A percentile compares a stretch with the other conserved stretches of the same genome.
phyloP scores from a whole-genome alignment of 2,797 vertebrate species.

The Enteromius trimaculatus region DNA sequence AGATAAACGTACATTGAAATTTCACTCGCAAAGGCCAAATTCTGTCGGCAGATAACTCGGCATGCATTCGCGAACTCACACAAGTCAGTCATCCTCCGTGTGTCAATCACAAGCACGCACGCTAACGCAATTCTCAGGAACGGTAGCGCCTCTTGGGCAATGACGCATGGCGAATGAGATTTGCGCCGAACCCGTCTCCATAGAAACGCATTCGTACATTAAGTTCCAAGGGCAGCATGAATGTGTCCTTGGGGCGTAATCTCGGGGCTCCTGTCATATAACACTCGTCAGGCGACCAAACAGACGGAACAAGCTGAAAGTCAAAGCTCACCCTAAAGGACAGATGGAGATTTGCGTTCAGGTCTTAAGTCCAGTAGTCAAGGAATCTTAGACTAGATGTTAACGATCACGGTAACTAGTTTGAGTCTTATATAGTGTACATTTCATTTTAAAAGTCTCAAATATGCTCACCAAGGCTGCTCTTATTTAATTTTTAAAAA shows the following conservation, averaged over 20 bases:
- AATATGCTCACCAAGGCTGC: not conserved
- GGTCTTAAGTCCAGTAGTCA: not conserved
- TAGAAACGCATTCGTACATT: conserved; percentile 30
- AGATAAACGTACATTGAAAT: not conserved
- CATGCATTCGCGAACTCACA: conserved; percentile 3
- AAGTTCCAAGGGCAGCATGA: conserved; percentile 10
- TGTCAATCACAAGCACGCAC: conserved; percentile 46
- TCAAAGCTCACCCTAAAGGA: not conserved
- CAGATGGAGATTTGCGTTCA: not conserved
- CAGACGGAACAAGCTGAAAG: conserved; percentile 9
- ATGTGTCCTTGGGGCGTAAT: conserved; percentile 30
- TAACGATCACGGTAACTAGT: not conserved
- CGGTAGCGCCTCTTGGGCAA: conserved; percentile 15
- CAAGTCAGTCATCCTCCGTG: conserved; percentile 12
- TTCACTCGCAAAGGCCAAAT: not conserved
- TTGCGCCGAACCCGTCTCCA: conserved; percentile 29
- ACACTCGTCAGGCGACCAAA: conserved; percentile 3
- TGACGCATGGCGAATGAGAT: conserved; percentile 37
- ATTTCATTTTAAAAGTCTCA: not conserved
- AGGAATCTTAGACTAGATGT: not conserved
- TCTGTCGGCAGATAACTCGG: conserved; percentile 9
- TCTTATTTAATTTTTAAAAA: not conserved
- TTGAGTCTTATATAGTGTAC: not conserved
- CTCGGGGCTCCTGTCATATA: conserved; percentile 1
- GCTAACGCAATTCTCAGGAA: conserved; percentile 38